Evolutionary conservation across 2,888 invertebrate species (phyloP).

Genomic region (Mesorhabditis belari): DNA sequence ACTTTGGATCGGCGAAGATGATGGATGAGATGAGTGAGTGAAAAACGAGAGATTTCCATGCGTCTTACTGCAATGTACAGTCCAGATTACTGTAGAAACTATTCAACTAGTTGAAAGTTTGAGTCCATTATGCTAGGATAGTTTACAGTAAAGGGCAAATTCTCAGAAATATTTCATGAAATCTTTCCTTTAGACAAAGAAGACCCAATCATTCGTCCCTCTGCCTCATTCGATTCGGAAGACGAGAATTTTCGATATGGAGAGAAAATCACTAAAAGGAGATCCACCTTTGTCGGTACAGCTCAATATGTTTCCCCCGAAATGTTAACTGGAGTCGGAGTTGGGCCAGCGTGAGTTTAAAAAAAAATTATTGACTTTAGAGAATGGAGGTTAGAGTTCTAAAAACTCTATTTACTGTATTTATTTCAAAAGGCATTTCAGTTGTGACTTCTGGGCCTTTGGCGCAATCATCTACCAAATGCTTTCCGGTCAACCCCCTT

Average conservation of each 20-base stretch:
- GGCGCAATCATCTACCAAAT: constrained; percentile 71
- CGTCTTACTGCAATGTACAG: no score
- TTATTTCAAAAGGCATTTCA: constrained; percentile 28
- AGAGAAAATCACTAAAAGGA: neutral
- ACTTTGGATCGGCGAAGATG: constrained; percentile 82
- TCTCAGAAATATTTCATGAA: no score
- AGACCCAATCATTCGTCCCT: neutral
- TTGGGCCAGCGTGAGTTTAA: constrained; percentile 32
- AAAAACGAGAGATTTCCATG: no score
- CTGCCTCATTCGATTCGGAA: neutral
- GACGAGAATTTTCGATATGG: neutral
- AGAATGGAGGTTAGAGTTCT: no score
- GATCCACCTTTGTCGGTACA: constrained; percentile 79
- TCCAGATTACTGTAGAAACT: no score
- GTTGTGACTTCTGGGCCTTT: constrained; percentile 89
- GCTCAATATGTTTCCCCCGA: constrained; percentile 98
- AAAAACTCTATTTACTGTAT: neutral
- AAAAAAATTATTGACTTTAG: neutral
- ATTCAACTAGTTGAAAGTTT: no score
- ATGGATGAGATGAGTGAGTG: constrained; percentile 15
- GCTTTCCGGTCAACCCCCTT: constrained; percentile 84
- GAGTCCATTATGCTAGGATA: no score
- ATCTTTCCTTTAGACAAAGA: neutral
- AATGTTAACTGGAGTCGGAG: constrained; percentile 63
- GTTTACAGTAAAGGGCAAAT: no score